These are phyloP conservation scores for Ceuthmochares aereus DNA, from an alignment of 2,113 vertebrate genomes.

Conservation along the genomic window DNA sequence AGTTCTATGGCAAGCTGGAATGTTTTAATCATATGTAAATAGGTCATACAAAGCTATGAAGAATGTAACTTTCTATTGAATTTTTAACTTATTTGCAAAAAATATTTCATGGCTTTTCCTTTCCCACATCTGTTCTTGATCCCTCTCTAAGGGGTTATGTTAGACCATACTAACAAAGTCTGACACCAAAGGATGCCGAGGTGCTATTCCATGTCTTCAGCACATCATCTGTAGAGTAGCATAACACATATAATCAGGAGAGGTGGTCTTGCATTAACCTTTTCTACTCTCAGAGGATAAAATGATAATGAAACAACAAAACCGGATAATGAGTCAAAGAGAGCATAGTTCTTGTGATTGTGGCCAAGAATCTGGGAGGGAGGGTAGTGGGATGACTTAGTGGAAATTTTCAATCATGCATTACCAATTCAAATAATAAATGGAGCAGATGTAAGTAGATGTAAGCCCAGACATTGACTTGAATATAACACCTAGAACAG, in stretches of 20 bases:
- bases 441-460: not conserved
- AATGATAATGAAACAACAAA: conserved; percentile 27
- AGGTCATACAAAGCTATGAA: not conserved
- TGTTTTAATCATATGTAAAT: not conserved
- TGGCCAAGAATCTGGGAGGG: not conserved
- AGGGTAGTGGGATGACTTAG: accelerated
- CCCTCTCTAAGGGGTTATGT: not conserved
- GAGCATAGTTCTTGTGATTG: not conserved
- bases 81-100: not conserved
- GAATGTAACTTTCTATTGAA: not conserved
- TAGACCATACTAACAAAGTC: not conserved
- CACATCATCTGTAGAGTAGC: not conserved
- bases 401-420: not conserved
- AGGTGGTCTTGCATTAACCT: conserved; percentile 21
- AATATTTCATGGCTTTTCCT: not conserved
- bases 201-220: not conserved
- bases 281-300: not conserved
- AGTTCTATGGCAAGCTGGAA: not conserved
- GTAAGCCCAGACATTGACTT: not conserved
- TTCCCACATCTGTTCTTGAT: not conserved
- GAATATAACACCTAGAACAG: not conserved
- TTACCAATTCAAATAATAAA: not conserved
- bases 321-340: not conserved
- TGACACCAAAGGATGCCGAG: not conserved
- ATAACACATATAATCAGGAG: not conserved